A percentile compares a stretch with the other conserved stretches of the same genome.
These are phyloP conservation scores for Blastomussa wellsi DNA, from an alignment of 92 coral and sea anemone species.

Conservation along the genomic window DNA sequence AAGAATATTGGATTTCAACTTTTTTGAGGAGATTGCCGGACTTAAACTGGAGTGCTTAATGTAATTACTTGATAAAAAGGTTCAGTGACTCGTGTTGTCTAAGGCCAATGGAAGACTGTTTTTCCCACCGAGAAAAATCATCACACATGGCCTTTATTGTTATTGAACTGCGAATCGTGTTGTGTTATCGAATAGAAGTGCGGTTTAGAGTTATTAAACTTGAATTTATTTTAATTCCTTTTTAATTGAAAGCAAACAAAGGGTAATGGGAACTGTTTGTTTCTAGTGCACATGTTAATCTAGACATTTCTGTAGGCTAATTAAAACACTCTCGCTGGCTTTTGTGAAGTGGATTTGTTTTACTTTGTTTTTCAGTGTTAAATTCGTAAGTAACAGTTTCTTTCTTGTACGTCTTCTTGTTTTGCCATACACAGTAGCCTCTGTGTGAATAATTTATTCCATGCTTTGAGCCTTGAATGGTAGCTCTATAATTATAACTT, in stretches of 20 bases:
- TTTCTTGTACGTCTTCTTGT: background rate
- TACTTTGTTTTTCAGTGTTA: constrained; percentile 25
- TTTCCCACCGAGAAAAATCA: background rate
- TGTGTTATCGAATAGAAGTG: constrained; percentile 18
- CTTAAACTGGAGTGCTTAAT: background rate
- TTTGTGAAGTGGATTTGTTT: constrained; percentile 40
- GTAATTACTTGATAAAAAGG: constrained; percentile 17
- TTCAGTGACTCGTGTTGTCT: constrained; percentile 17
- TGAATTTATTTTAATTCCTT: constrained; percentile 27
- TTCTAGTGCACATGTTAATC: constrained; percentile 39
- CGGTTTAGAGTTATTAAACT: constrained; percentile 32
- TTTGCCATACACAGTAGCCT: constrained; percentile 5
- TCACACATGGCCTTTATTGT: constrained; percentile 16
- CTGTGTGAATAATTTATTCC: constrained; percentile 23
- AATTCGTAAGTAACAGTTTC: background rate
- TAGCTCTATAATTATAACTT: background rate
- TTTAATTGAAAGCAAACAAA: constrained; percentile 38
- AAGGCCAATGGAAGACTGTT: background rate
- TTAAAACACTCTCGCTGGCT: constrained; percentile 40
- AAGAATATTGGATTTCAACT: background rate
- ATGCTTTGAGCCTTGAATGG: background rate
- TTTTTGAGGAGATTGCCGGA: background rate
- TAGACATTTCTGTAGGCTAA: constrained; percentile 9
- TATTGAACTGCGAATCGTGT: constrained; percentile 10
- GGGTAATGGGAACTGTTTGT: constrained; percentile 23